Conservation (phyloP, 2,888 invertebrate species). For the Torymus texanus region DNA sequence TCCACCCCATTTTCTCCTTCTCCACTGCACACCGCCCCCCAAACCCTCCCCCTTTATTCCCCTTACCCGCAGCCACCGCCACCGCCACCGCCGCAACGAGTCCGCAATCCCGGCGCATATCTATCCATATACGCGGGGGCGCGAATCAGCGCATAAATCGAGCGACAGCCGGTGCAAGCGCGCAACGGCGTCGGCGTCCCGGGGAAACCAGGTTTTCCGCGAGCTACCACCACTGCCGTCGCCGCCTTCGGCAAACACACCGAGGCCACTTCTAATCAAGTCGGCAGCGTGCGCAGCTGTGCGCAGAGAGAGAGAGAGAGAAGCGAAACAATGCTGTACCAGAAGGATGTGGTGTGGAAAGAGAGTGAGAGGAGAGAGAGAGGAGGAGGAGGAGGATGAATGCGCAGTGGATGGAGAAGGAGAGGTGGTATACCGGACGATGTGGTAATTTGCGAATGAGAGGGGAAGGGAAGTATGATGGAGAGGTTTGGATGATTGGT, state of each 20-base stretch:
- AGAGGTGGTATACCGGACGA: too few species aligned
- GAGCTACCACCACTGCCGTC: not conserved
- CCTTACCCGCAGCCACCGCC: too few species aligned
- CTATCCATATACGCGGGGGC: too few species aligned
- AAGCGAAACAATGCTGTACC: not conserved
- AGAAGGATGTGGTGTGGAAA: not conserved
- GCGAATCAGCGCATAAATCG: conserved; percentile 15
- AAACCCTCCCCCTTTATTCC: too few species aligned
- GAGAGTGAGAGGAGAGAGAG: not conserved
- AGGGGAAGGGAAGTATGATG: too few species aligned
- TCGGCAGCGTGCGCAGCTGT: conserved; percentile 3
- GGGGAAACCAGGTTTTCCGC: conserved; percentile 19
- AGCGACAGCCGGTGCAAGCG: not conserved
- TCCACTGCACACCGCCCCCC: too few species aligned
- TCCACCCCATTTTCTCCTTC: too few species aligned
- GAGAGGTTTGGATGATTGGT: too few species aligned
- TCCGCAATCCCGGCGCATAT: conserved; percentile 5
- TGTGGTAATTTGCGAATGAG: too few species aligned
- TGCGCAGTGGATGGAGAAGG: too few species aligned
- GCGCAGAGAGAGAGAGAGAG: not conserved
- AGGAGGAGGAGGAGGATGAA: too few species aligned
- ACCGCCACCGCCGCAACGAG: too few species aligned
- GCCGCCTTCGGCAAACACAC: conserved; percentile 9
- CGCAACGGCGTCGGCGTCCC: not conserved
- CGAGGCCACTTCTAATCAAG: conserved; percentile 11